A percentile compares a stretch with the other conserved stretches of the same genome.
Conservation (phyloP, 2,113 vertebrate species). For the Notarius quadriscutis region DNA sequence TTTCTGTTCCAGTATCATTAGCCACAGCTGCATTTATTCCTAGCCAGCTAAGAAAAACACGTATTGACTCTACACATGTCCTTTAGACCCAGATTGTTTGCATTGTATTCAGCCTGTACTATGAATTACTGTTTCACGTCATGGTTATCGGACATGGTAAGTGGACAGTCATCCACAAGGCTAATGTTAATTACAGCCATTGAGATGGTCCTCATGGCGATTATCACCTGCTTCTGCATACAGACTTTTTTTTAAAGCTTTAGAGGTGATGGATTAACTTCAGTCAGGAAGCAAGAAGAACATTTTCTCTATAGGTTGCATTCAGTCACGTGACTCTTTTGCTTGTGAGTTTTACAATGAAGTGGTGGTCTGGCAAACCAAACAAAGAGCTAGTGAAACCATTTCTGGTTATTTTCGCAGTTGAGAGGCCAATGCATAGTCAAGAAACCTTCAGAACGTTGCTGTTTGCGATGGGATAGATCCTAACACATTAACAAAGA, state of each 20-base stretch:
- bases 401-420: no score
- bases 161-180: background rate
- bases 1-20: background rate
- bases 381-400: no score
- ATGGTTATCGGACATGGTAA: slow-evolving; percentile 1
- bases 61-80: slow-evolving; percentile 3
- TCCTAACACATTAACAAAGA: no score
- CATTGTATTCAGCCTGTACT: background rate
- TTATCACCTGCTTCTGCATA: background rate
- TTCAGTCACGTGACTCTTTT: no score
- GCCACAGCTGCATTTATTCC: slow-evolving; percentile 28
- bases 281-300: background rate
- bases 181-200: background rate
- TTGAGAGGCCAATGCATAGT: no score
- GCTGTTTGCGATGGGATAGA: no score
- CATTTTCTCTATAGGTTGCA: background rate
- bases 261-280: background rate
- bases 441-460: no score
- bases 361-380: no score
- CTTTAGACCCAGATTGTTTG: background rate
- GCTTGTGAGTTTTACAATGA: no score
- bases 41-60: slow-evolving; percentile 11
- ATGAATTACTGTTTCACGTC: slow-evolving; percentile 3
- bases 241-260: background rate
- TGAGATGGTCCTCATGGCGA: background rate